Percentiles rank a stretch among this genome's conserved stretches.
phyloP scores from a whole-genome alignment of 2,797 vertebrate genomes.

The Saxicola maurus region DNA sequence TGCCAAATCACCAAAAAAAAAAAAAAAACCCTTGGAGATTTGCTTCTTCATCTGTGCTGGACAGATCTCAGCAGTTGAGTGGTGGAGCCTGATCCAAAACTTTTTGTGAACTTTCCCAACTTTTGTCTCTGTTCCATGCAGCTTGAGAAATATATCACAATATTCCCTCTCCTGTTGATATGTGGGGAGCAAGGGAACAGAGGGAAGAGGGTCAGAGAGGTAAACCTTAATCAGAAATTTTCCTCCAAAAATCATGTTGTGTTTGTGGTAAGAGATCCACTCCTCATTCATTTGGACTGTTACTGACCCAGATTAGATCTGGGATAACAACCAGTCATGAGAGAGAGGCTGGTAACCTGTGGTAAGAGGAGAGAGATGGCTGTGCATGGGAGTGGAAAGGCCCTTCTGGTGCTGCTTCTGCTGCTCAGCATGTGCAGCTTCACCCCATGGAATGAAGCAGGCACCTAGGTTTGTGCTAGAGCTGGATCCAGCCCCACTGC shows the following conservation, averaged over 20 bases:
- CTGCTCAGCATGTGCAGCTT: background rate
- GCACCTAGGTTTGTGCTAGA: fast-evolving
- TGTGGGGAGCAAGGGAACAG: background rate
- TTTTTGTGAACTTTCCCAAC: background rate
- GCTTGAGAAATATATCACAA: background rate
- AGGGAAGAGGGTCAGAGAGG: background rate
- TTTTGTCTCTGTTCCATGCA: background rate
- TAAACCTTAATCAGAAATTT: background rate
- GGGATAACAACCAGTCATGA: background rate
- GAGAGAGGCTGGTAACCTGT: background rate
- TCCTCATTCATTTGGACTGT: background rate
- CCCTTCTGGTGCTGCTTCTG: background rate
- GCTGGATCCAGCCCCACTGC: background rate
- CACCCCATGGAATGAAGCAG: background rate
- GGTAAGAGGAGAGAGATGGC: background rate
- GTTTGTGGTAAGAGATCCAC: background rate
- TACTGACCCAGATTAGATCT: background rate
- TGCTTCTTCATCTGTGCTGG: background rate
- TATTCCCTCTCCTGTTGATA: background rate
- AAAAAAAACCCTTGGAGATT: background rate
- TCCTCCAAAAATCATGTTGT: background rate
- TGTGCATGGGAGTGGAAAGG: background rate
- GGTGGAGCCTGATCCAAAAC: background rate
- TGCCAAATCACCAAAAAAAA: background rate
- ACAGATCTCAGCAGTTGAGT: background rate